Evolutionary conservation across 2,888 invertebrate genomes (phyloP).

Genomic region (Ectropis crepuscularia): DNA sequence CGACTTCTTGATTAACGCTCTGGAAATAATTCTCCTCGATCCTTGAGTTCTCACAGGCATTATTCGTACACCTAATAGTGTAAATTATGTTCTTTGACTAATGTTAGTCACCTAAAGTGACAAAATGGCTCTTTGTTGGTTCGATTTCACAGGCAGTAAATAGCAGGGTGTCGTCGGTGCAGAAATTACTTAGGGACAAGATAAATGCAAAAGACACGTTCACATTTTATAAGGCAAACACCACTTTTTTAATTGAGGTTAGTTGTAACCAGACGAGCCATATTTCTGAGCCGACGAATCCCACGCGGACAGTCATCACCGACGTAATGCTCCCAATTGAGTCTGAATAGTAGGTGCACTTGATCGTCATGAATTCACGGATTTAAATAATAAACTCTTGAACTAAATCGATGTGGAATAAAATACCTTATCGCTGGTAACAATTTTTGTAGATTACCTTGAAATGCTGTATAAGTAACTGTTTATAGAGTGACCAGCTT

Average conservation of each 20-base stretch:
- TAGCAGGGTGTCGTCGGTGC: too few relatives aligned
- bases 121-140: too few relatives aligned
- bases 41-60: conserved; percentile 23
- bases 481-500: too few relatives aligned
- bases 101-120: too few relatives aligned
- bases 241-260: conserved; percentile 15
- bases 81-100: background rate
- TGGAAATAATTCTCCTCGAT: conserved; percentile 25
- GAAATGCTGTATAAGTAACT: too few relatives aligned
- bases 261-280: conserved; percentile 2
- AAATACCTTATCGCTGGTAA: too few relatives aligned
- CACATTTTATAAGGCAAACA: conserved; percentile 6
- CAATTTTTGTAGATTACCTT: too few relatives aligned
- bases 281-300: conserved; percentile 16
- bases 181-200: background rate
- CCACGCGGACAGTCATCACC: conserved; percentile 26
- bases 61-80: background rate
- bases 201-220: conserved; percentile 1
- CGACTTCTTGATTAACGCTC: conserved; percentile 20
- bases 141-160: too few relatives aligned
- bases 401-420: too few relatives aligned
- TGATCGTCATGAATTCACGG: too few relatives aligned
- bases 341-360: background rate
- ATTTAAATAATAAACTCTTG: too few relatives aligned
- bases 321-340: conserved; percentile 17